Conservation (phyloP, 1,140 invertebrate genomes). For the Planococcus citri region DNA sequence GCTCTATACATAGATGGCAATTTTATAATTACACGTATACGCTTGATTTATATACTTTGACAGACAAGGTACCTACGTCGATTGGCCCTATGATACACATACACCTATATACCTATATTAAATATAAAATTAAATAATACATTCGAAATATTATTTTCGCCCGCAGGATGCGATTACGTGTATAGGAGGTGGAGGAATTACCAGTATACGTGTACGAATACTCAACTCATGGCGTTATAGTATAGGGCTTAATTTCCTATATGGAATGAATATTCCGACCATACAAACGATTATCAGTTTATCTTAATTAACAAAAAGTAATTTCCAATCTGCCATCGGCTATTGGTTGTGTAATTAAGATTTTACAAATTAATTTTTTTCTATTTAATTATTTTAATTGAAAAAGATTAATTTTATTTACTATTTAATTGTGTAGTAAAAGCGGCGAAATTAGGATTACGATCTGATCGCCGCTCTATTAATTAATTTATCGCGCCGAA, state of each 20-base stretch:
- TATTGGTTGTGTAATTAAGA: neutral
- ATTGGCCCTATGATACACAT: too few relatives aligned
- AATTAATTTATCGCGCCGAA: too few relatives aligned
- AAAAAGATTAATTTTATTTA: neutral
- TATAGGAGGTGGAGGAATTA: neutral
- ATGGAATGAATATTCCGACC: neutral
- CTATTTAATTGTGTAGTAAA: neutral
- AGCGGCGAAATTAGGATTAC: too few relatives aligned
- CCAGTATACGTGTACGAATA: too few relatives aligned
- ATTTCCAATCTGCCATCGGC: neutral
- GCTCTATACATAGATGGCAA: too few relatives aligned
- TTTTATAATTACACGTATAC: neutral
- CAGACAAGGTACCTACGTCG: too few relatives aligned
- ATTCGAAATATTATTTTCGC: neutral
- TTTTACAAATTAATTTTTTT: conserved; percentile 15
- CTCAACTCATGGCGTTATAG: neutral
- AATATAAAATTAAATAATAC: conserved; percentile 1
- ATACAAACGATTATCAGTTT: conserved; percentile 1
- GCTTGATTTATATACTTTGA: neutral
- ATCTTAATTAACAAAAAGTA: conserved; percentile 14
- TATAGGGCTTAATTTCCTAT: conserved; percentile 10
- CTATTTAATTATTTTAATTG: neutral
- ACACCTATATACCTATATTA: too few relatives aligned
- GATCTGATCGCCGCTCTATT: too few relatives aligned
- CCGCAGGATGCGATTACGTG: neutral